phyloP scores from a whole-genome alignment of 2,888 invertebrate species.

The Scaptomyza flava region DNA sequence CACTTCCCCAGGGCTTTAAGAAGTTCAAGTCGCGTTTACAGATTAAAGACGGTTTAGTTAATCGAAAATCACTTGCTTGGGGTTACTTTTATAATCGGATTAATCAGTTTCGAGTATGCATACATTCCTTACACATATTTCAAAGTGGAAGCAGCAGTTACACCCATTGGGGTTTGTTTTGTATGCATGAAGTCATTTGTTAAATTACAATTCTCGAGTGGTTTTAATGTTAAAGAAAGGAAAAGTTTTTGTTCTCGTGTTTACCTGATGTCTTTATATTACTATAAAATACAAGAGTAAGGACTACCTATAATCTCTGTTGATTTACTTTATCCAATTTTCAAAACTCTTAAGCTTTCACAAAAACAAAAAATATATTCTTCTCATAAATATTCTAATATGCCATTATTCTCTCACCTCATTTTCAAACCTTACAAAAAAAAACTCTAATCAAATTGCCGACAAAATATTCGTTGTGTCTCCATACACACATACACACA shows the following conservation, averaged over 20 bases:
- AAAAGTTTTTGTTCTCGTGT: neutral
- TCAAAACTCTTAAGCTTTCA: too few relatives aligned
- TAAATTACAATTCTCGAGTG: slow-evolving; percentile 2
- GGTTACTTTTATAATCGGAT: slow-evolving; percentile 11
- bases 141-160: neutral
- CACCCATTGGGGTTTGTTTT: neutral
- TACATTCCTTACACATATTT: neutral
- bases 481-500: neutral
- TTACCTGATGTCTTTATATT: neutral
- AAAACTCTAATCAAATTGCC: slow-evolving; percentile 1
- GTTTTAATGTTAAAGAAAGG: neutral
- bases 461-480: neutral
- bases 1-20: slow-evolving; percentile 32
- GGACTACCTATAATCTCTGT: neutral
- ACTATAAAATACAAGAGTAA: neutral
- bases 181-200: neutral
- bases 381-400: neutral
- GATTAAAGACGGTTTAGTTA: slow-evolving; percentile 27
- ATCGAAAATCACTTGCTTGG: slow-evolving; percentile 7
- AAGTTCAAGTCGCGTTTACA: slow-evolving; percentile 46
- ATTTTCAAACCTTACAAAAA: slow-evolving; percentile 1
- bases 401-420: neutral
- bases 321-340: too few relatives aligned
- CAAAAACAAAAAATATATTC: too few relatives aligned
- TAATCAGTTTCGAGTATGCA: slow-evolving; percentile 16